Evolutionary conservation across 2,888 invertebrate species (phyloP).

Genomic region (Eupithecia dodoneata): DNA sequence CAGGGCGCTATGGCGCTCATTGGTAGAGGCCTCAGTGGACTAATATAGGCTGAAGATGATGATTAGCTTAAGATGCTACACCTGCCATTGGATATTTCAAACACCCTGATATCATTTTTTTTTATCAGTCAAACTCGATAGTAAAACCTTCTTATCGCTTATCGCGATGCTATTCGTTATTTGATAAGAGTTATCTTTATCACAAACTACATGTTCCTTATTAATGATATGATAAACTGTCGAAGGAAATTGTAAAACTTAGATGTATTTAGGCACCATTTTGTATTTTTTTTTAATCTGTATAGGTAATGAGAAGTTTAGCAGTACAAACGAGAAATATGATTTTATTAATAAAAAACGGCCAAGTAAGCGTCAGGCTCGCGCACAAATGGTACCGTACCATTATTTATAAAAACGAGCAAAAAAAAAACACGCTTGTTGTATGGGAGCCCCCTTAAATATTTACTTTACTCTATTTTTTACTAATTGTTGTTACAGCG

Average conservation of each 20-base stretch:
- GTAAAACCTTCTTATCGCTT: neutral
- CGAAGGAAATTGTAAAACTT: neutral
- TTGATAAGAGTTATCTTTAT: neutral
- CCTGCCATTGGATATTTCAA: neutral
- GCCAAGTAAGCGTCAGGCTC: too few species aligned
- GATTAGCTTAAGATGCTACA: neutral
- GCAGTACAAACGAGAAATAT: neutral
- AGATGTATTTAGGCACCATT: neutral
- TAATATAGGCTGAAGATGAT: too few species aligned
- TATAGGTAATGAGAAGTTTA: neutral
- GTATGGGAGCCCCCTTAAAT: too few species aligned
- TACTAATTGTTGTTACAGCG: too few species aligned
- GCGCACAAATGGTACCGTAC: too few species aligned
- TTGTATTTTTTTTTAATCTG: neutral
- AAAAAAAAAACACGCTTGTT: too few species aligned
- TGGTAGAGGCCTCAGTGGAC: too few species aligned
- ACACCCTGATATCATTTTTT: neutral
- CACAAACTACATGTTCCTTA: neutral
- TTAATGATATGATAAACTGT: neutral
- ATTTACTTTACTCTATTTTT: too few species aligned
- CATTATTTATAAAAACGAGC: too few species aligned
- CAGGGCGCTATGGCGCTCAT: too few species aligned
- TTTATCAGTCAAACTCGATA: conserved; percentile 5
- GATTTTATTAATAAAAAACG: neutral
- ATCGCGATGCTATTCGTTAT: neutral